These are phyloP conservation scores for Petaurus breviceps DNA, from an alignment of 2,113 vertebrate genomes.

Conservation along the genomic window DNA sequence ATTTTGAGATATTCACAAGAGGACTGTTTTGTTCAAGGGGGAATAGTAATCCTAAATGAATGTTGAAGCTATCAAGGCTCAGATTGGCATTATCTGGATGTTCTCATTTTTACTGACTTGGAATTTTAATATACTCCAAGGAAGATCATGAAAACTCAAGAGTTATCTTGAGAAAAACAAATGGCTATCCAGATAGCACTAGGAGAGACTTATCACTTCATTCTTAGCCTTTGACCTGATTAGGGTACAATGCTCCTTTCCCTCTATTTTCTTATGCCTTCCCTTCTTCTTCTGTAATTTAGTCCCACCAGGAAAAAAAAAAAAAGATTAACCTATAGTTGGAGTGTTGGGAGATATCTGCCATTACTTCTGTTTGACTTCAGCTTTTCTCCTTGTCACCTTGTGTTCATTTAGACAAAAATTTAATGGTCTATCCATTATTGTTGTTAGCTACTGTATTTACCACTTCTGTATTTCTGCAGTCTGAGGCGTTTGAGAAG, in stretches of 20 bases:
- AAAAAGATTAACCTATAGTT: not conserved
- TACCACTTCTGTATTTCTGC: no score
- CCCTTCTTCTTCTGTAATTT: not conserved
- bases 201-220: not conserved
- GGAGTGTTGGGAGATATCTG: not conserved
- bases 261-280: not conserved
- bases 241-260: not conserved
- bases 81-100: not conserved
- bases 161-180: not conserved
- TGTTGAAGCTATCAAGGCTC: not conserved
- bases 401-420: not conserved
- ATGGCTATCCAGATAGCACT: not conserved
- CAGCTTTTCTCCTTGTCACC: no score
- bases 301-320: no score
- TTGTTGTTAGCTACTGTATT: not conserved
- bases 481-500: not conserved
- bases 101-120: not conserved
- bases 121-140: not conserved
- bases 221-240: not conserved
- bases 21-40: not conserved
- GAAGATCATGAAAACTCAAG: not conserved
- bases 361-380: not conserved
- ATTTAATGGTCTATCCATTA: not conserved
- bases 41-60: not conserved
- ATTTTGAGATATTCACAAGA: not conserved